Base-by-base conservation (phyloP, 2,113 vertebrate species). In the Anoura caudifer region DNA sequence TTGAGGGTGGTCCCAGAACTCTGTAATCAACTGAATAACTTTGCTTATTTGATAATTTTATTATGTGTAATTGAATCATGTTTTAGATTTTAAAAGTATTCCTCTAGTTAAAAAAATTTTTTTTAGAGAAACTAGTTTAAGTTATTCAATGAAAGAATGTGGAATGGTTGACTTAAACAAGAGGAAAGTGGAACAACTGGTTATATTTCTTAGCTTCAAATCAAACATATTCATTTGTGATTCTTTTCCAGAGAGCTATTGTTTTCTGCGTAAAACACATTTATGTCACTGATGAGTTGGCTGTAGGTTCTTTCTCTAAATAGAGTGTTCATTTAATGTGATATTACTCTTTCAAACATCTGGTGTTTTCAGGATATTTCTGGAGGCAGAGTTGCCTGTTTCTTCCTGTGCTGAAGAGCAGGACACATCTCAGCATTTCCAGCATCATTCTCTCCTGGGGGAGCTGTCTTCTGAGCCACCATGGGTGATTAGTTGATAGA, bases 321-420 rank as follows among this genome's bases (percentile, higher is more conserved):
- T 85, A 97, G 92, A 97, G 14, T 24, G 14, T 88, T 95, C 17
- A 61, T 97, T 97, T 69, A 97, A 97, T 96, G 86, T 22, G 8
- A 47, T 52, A 94, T 97, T 94, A 93, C 26, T 75, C 87, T 1
- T 92, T 97, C 81, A 95, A 98, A 98, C 92, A 97, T 95, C 95
- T 98, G 96, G 85, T 96, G 26, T 97, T 97, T 97, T 96, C 17
- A 90, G 91, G 90, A 70, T 90, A 82, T 91, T 97, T 98, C 82
- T 93, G 43, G 94, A 97, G 61, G 56, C 75, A 96, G 47, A 77
- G n/a, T 90, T 91, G 41, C 38, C 50, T 90, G 36, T 97, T 96
- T 95, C 96, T 97, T 97, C 54, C 82, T 89, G 19, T 56, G 31
- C 26, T 67, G 33, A 79, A 75, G 82, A 97, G 45, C 5, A 56